Conservation (phyloP, 2,113 vertebrate species). For the Ameiurus melas region DNA sequence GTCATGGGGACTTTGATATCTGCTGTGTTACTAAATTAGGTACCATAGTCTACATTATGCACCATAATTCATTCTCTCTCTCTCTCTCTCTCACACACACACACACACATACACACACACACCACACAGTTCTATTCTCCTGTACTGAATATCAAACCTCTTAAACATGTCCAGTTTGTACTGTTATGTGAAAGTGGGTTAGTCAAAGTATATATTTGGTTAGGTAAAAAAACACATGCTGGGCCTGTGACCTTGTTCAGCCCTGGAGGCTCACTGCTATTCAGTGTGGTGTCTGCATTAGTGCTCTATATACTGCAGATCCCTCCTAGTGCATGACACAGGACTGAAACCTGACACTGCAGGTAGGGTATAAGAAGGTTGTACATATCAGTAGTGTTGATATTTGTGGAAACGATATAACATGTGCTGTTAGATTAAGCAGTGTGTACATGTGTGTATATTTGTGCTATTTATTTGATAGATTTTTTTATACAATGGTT, state of each 20-base stretch:
- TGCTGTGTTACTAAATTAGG: conserved; percentile 41
- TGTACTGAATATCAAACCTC: background rate
- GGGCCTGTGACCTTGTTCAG: background rate
- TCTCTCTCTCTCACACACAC: background rate
- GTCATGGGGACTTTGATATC: conserved; percentile 50
- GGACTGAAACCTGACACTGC: background rate
- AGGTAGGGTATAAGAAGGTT: background rate
- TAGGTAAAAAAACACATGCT: background rate
- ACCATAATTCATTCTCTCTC: background rate
- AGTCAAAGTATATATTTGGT: background rate
- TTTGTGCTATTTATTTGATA: background rate
- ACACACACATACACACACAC: background rate
- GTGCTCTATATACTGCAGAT: background rate
- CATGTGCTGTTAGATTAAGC: background rate
- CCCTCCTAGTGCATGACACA: background rate
- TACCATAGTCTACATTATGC: conserved; percentile 4
- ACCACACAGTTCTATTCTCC: background rate
- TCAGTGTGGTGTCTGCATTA: background rate
- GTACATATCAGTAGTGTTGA: background rate
- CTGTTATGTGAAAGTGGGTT: background rate
- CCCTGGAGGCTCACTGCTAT: background rate
- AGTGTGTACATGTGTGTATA: background rate
- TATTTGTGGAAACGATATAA: background rate
- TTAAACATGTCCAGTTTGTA: background rate
- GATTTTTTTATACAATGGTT: no score